Percentiles rank a stretch among this genome's conserved stretches.
These are phyloP conservation scores for Macrotis lagotis DNA, from an alignment of 2,113 vertebrate genomes.

Conservation along the genomic window DNA sequence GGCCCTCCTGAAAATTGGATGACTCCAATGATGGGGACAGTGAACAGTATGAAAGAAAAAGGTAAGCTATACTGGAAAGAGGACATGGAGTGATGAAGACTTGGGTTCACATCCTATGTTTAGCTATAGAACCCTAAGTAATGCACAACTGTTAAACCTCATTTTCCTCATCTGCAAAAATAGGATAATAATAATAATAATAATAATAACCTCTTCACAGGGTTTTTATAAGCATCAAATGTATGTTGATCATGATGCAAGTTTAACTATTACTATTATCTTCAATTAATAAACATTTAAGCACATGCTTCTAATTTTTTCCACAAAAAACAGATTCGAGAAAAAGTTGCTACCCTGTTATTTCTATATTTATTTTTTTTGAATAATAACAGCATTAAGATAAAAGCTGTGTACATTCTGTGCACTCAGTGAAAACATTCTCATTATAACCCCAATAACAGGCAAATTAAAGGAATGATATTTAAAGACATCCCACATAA, in stretches of 20 bases:
- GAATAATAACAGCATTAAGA: too few species aligned
- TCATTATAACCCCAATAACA: neutral
- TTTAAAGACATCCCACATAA: neutral
- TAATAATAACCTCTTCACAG: neutral
- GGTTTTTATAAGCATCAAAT: neutral
- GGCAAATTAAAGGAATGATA: neutral
- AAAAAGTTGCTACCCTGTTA: neutral
- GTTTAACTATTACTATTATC: neutral
- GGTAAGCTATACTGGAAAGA: neutral
- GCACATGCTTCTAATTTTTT: neutral
- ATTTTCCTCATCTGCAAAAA: neutral
- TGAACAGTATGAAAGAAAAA: neutral
- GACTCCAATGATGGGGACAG: neutral
- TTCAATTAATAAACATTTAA: neutral
- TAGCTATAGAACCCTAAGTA: neutral
- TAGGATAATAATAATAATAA: neutral
- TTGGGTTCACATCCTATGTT: neutral
- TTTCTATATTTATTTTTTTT: neutral
- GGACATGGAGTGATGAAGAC: neutral
- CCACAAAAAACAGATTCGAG: neutral
- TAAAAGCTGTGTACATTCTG: neutral
- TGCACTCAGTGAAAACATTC: neutral
- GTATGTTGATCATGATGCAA: neutral
- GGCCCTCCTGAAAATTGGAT: neutral
- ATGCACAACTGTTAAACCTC: neutral